phyloP scores from a whole-genome alignment of 2,888 invertebrate genomes.

The Nebria brevicollis region DNA sequence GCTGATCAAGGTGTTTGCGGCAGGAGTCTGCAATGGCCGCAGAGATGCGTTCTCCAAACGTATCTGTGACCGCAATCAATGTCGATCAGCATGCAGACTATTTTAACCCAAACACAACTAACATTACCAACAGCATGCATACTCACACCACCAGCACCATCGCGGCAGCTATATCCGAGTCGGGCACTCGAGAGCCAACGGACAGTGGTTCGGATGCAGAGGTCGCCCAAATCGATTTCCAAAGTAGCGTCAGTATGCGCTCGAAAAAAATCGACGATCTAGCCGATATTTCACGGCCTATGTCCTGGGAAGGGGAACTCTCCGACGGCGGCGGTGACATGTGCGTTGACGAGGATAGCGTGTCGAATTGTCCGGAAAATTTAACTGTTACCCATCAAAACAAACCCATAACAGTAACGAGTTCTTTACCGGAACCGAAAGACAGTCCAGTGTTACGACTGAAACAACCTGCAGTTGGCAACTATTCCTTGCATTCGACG shows the following conservation, averaged over 20 bases:
- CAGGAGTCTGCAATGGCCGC: slow-evolving; percentile 58
- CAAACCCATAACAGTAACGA: slow-evolving; percentile 47
- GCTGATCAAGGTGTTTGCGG: slow-evolving; percentile 55
- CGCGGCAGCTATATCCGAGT: slow-evolving; percentile 50
- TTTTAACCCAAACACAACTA: slow-evolving; percentile 51
- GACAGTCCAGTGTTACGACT: slow-evolving; percentile 65
- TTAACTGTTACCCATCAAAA: slow-evolving; percentile 55
- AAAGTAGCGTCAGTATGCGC: slow-evolving; percentile 71
- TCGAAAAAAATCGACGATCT: slow-evolving; percentile 65
- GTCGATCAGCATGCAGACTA: slow-evolving; percentile 60
- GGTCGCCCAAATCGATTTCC: slow-evolving; percentile 81
- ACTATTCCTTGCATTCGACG: slow-evolving; percentile 71
- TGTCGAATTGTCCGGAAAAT: slow-evolving; percentile 57
- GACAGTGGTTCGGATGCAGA: slow-evolving; percentile 82
- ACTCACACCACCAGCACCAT: slow-evolving; percentile 29
- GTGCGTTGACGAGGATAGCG: slow-evolving; percentile 58
- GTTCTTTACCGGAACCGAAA: slow-evolving; percentile 54
- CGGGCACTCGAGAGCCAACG: slow-evolving; percentile 48
- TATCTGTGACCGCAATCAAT: slow-evolving; percentile 85
- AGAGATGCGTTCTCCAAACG: slow-evolving; percentile 67
- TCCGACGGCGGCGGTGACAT: slow-evolving; percentile 79
- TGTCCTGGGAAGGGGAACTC: slow-evolving; percentile 95
- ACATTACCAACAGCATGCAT: slow-evolving; percentile 54
- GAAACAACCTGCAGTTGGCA: slow-evolving; percentile 65
- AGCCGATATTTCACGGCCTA: slow-evolving; percentile 74